phyloP scores from a whole-genome alignment of 2,888 invertebrate genomes.

The Diarsia brunnea region DNA sequence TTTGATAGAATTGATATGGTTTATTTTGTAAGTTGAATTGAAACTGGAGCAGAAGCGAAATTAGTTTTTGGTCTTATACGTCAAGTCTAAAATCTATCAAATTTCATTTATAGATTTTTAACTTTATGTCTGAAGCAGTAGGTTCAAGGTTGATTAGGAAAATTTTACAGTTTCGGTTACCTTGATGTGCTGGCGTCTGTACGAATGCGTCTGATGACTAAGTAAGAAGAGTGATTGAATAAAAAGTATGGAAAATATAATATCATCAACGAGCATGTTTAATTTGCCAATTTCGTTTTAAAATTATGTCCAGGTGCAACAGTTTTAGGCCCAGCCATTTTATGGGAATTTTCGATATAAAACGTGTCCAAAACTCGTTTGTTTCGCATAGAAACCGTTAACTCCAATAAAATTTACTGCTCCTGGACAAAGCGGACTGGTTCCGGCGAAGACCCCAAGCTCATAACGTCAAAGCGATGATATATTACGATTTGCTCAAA shows the following conservation, averaged over 20 bases:
- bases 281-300: neutral
- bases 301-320: constrained; percentile 4
- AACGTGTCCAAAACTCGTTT: constrained; percentile 57
- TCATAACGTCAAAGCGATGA: constrained; percentile 89
- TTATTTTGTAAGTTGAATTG: neutral
- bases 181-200: too few species aligned
- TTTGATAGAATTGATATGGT: constrained; percentile 30
- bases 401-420: constrained; percentile 85
- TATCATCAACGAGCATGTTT: neutral
- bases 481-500: constrained; percentile 90
- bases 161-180: too few species aligned
- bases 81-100: too few species aligned
- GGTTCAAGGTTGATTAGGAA: too few species aligned
- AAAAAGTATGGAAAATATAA: neutral
- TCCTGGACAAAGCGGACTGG: constrained; percentile 83
- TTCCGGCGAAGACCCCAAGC: constrained; percentile 82
- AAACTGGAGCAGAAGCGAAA: neutral
- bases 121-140: too few species aligned
- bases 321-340: neutral
- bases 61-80: too few species aligned
- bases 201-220: neutral
- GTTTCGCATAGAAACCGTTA: constrained; percentile 79
- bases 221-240: neutral
- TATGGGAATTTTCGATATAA: constrained; percentile 27
- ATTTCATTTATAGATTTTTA: too few species aligned